phyloP scores from a whole-genome alignment of 1,140 invertebrate genomes.

The Drosophila pandora region DNA sequence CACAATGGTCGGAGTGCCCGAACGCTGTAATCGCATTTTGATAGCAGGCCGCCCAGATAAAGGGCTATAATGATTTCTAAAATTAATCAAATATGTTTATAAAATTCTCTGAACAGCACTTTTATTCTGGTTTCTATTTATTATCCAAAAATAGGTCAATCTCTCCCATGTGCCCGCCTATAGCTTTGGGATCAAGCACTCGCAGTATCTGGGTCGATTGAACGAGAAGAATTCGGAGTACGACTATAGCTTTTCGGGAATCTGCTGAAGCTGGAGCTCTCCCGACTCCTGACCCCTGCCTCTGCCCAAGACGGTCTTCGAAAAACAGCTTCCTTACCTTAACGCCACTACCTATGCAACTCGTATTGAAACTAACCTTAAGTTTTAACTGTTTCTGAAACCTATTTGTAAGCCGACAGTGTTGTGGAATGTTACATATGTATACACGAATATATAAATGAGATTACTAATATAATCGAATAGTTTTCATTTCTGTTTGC shows the following conservation, averaged over 20 bases:
- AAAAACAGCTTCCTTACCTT: conserved; percentile 51
- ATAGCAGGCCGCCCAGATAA: conserved; percentile 35
- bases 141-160: conserved; percentile 84
- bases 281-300: conserved; percentile 16
- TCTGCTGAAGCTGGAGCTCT: conserved; percentile 53
- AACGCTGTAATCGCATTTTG: conserved; percentile 36
- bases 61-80: conserved; percentile 7
- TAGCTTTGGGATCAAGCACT: conserved; percentile 95
- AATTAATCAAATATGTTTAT: background rate
- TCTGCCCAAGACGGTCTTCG: conserved; percentile 65
- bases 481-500: background rate
- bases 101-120: conserved; percentile 1
- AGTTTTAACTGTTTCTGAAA: conserved; percentile 63
- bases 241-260: conserved; percentile 76
- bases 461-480: conserved; percentile 34
- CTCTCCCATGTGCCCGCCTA: conserved; percentile 87
- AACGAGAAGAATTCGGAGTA: conserved; percentile 69
- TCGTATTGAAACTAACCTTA: conserved; percentile 56
- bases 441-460: conserved; percentile 42
- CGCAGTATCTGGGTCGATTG: conserved; percentile 90
- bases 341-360: conserved; percentile 48
- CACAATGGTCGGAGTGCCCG: conserved; percentile 36
- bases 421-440: conserved; percentile 70
- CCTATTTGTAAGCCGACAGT: conserved; percentile 59
- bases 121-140: background rate